A percentile compares a stretch with the other conserved stretches of the same genome.
Evolutionary conservation across 2,113 vertebrate species (phyloP).

Genomic region (Illadopsis cleaveri): DNA sequence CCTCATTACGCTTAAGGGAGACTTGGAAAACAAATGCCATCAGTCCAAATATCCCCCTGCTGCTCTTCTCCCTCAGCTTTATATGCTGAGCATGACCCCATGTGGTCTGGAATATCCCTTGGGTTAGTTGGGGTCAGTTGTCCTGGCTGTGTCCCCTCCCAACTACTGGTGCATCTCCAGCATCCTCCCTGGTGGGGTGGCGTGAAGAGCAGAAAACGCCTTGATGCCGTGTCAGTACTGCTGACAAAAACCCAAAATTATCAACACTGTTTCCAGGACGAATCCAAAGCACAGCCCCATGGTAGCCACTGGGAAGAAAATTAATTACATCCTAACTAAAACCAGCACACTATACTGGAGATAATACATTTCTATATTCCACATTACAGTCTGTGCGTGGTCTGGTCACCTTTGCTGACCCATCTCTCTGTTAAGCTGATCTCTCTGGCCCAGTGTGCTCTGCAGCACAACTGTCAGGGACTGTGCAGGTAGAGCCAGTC

Average conservation of each 20-base stretch:
- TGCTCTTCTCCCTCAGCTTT: not conserved
- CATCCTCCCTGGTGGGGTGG: accelerated
- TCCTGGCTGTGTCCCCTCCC: not conserved
- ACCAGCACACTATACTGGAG: accelerated
- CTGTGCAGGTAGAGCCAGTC: not conserved
- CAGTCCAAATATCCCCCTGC: accelerated
- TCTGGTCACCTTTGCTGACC: not conserved
- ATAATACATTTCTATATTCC: not conserved
- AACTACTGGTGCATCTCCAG: not conserved
- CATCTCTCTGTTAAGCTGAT: not conserved
- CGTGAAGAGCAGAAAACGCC: accelerated
- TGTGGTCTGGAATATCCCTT: not conserved
- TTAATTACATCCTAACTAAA: not conserved
- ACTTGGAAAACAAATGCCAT: not conserved
- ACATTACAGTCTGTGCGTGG: not conserved
- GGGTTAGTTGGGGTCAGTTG: not conserved
- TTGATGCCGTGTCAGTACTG: not conserved
- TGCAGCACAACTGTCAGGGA: not conserved
- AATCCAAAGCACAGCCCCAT: not conserved
- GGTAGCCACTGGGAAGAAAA: not conserved
- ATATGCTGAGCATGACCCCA: not conserved
- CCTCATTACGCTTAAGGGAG: accelerated
- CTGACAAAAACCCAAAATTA: not conserved
- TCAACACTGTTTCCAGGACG: not conserved
- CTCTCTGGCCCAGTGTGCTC: not conserved